Conservation (phyloP, 2,888 invertebrate genomes). For the Chironomus tentans region DNA sequence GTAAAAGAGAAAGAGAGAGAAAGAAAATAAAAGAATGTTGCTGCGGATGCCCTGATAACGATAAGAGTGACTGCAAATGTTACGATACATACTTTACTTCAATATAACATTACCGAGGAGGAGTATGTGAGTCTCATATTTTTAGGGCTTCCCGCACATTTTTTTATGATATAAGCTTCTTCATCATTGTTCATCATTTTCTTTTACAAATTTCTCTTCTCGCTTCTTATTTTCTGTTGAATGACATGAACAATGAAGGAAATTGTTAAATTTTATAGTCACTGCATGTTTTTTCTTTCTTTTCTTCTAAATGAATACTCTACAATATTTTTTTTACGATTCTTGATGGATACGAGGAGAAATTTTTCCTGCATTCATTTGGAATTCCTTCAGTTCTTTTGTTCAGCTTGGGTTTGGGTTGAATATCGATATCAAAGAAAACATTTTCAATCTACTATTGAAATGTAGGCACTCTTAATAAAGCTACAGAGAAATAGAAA, state of each 20-base stretch:
- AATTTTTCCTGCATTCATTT: no score
- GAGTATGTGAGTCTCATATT: conserved; percentile 11
- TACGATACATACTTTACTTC: not conserved
- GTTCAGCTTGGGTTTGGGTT: no score
- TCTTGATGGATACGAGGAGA: no score
- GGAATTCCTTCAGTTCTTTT: no score
- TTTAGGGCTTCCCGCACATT: not conserved
- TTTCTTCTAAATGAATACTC: no score
- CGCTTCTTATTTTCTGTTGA: not conserved
- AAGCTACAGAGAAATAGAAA: no score
- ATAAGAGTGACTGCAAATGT: not conserved
- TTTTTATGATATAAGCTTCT: not conserved
- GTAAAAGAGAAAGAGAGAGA: no score
- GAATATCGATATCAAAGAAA: no score
- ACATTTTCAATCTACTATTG: no score
- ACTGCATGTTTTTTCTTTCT: not conserved
- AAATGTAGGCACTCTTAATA: no score
- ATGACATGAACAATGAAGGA: not conserved
- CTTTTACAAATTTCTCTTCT: not conserved
- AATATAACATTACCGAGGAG: not conserved
- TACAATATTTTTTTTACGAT: no score
- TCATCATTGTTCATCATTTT: no score
- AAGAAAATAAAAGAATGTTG: not conserved
- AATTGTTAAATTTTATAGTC: conserved; percentile 2
- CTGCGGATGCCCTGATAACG: conserved; percentile 3